Percentiles rank a stretch among this genome's conserved stretches.
Evolutionary conservation across 2,888 invertebrate genomes (phyloP).

Genomic region (Metallyticus violacea): DNA sequence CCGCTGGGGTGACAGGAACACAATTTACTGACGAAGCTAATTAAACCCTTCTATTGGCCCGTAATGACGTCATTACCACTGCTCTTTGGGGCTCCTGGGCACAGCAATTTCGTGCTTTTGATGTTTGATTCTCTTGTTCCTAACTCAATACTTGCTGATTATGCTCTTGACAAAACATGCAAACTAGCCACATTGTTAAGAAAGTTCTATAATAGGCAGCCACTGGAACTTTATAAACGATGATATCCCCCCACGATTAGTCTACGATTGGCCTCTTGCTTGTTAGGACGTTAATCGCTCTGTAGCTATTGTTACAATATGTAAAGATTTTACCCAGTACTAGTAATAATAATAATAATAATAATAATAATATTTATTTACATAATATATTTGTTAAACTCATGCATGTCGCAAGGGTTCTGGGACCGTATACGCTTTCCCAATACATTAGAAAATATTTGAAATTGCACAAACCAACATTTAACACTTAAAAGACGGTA

Average conservation of each 20-base stretch:
- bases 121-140: not conserved
- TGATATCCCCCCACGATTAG: too few species aligned
- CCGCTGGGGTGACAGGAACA: not conserved
- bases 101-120: not conserved
- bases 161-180: not conserved
- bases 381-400: too few species aligned
- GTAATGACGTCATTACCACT: not conserved
- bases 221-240: not conserved
- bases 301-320: too few species aligned
- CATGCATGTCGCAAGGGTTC: too few species aligned
- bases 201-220: not conserved
- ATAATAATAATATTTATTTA: too few species aligned
- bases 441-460: too few species aligned
- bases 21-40: not conserved
- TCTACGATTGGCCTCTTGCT: not conserved
- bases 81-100: not conserved
- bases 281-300: too few species aligned
- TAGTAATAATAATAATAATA: too few species aligned
- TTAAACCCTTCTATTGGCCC: not conserved
- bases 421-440: too few species aligned
- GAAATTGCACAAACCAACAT: too few species aligned
- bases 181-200: not conserved
- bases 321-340: too few species aligned
- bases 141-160: not conserved
- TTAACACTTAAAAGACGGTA: too few species aligned